Base-by-base conservation (phyloP, 2,113 vertebrate species). In the Paramormyrops kingsleyae region DNA sequence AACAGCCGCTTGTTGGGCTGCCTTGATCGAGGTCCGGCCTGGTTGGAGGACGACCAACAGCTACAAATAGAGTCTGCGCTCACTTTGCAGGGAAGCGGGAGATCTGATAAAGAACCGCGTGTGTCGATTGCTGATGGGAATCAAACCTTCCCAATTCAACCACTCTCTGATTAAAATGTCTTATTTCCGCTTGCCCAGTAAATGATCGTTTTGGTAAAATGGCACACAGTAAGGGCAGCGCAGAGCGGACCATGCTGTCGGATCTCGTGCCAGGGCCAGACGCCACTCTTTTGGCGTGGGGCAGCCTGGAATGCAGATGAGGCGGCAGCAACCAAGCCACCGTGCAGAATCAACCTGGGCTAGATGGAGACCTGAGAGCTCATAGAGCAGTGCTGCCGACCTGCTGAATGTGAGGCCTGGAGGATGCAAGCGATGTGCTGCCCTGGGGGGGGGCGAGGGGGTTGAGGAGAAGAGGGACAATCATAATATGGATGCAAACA, bases 91-190 rank as follows among this genome's bases (percentile, higher is more conserved):
- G 90, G 88, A 90, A 89, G 85, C 6, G 15, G 84, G 85, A 77
- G 59, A 89, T 89, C 90, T 49, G 88, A 91, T 91, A 88, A 91
- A 42, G 88, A 88, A 87, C 59, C 10, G 66, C 88, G 89, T 83
- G 91, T 93, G 90, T 92, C 90, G 90, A 92, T 90, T 92, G 89
- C 90, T 90, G 90, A 92, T 92, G 77, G 83, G 89, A 91, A 93
- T 90, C 91, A 86, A 80, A 80, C 84, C 90, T 87, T 88, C 87
- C 66, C 77, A 87, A n/a, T 80, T 87, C 39, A 90, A 90, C 89
- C 66, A 88, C 77, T 42, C 70, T 88, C 56, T 90, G 91, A 91
- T 91, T 88, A 83, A 74, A 90, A 85, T 74, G n/a, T 89, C 90
- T 83, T 21, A 90, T 90, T 86, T 87, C 90, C 90, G 91, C 39